Percentiles rank a stretch among this genome's conserved stretches.
Evolutionary conservation across 2,888 invertebrate species (phyloP).

Genomic region (Hydriomena furcata): DNA sequence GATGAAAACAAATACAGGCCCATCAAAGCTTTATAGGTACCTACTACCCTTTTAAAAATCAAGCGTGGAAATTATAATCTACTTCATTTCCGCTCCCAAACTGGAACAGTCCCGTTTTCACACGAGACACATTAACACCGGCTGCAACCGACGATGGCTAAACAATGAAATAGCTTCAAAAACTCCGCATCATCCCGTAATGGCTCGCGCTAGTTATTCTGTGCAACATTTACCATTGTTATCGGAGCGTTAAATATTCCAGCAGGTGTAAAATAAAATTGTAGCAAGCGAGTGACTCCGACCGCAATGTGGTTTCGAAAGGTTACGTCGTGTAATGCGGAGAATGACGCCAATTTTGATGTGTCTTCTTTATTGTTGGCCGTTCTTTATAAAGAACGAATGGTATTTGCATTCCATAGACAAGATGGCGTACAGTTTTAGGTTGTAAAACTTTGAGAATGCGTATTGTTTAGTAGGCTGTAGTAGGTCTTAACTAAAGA

Average conservation of each 20-base stretch:
- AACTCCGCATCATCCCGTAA: slow-evolving; percentile 30
- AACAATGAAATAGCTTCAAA: slow-evolving; percentile 25
- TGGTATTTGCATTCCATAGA: neutral
- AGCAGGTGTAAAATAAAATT: slow-evolving; percentile 47
- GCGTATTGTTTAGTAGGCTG: no score
- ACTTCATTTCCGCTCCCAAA: neutral
- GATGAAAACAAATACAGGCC: neutral
- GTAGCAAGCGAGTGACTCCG: slow-evolving; percentile 32
- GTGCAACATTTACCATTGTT: slow-evolving; percentile 48
- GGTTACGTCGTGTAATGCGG: slow-evolving; percentile 15
- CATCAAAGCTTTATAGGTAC: no score
- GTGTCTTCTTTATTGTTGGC: slow-evolving; percentile 9
- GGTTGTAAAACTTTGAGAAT: no score
- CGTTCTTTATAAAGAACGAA: neutral
- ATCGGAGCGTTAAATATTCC: slow-evolving; percentile 57
- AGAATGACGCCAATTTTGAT: slow-evolving; percentile 21
- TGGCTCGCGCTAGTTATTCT: slow-evolving; percentile 38
- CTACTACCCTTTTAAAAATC: neutral
- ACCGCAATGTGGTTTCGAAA: slow-evolving; percentile 36
- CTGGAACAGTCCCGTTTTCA: slow-evolving; percentile 8
- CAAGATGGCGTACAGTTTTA: neutral
- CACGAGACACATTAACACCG: slow-evolving; percentile 12
- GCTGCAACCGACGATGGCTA: slow-evolving; percentile 6
- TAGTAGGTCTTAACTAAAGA: no score
- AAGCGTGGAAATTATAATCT: neutral